phyloP scores from a whole-genome alignment of 2,113 vertebrate genomes.

The Riparia riparia region DNA sequence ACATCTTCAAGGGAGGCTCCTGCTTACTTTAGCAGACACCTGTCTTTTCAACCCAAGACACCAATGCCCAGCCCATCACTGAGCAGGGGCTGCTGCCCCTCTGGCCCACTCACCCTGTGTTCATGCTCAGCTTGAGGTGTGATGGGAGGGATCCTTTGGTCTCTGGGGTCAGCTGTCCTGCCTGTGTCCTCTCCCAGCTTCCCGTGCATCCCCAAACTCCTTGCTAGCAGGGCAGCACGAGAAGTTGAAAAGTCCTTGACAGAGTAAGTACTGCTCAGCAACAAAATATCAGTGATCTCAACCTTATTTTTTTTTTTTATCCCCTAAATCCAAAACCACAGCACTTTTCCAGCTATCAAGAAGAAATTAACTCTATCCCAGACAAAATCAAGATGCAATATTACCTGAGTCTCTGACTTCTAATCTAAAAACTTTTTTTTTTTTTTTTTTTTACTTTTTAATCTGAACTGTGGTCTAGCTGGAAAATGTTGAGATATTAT shows the following conservation, averaged over 20 bases:
- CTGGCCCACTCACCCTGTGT: background rate
- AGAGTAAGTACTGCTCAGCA: background rate
- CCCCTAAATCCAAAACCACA: background rate
- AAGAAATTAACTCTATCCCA: background rate
- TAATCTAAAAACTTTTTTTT: background rate
- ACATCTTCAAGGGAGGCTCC: background rate
- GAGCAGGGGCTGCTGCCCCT: background rate
- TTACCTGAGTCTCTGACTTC: background rate
- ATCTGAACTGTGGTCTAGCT: background rate
- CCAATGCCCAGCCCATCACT: fast-evolving
- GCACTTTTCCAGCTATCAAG: background rate
- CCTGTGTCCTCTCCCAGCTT: background rate
- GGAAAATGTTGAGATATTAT: background rate
- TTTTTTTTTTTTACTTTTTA: background rate
- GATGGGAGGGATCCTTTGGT: background rate
- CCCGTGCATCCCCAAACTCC: background rate
- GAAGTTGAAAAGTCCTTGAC: background rate
- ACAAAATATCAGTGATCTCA: background rate
- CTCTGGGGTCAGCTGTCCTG: background rate
- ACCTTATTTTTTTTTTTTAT: background rate
- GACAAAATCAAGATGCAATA: background rate
- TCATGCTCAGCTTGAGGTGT: background rate
- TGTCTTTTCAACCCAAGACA: background rate
- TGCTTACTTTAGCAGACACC: background rate
- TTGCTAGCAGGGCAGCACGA: fast-evolving